Base-by-base conservation (phyloP, 1,140 invertebrate species). In the Drosophila pseudoobscura region DNA sequence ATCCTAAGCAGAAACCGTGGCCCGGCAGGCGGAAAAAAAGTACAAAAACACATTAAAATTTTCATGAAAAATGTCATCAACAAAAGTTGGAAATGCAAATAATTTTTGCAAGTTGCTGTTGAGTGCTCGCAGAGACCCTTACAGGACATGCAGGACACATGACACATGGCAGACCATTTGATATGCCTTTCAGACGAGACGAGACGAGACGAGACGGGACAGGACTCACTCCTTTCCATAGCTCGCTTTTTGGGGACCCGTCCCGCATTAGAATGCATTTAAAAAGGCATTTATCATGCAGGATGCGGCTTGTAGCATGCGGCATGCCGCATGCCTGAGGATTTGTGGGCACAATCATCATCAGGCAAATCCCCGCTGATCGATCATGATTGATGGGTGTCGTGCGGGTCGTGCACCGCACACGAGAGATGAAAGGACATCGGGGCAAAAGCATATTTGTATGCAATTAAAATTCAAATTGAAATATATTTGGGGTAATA, bases 11-110 rank as follows among this genome's bases (percentile, higher is more conserved):
- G 9, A 65, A 43, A 50, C 26, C 2, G 24, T 26, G 24, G 24
- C 3, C 4, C 24, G 24, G 24, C 24, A 43, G 29, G 29, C 15
- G 31, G 26, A 24, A 62, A 62, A 54, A 80, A 65, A 57, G 57
- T n/a, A 53, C 41, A 47, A 75, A 87, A 80, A 63, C 73, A 76
- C 78, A 88, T 88, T 88, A 88, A 88, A 88, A 88, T 88, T 83
- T 88, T 88, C 83, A 88, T 88, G 84, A 87, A 88, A 88, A 88
- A 88, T 88, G 83, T 88, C 83, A 88, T 88, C 83, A 88, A 88
- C 83, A 88, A 88, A 88, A 87, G 83, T 87, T 87, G 56, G 83
- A 87, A 87, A 87, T 87, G 83, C 83, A 88, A 88, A 88, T 88
- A 88, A 78, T 79, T 60, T 72, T 65, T 71, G 80, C 72, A 72